phyloP scores from a whole-genome alignment of 2,888 invertebrate species.

The Lasioglossum villosulum region DNA sequence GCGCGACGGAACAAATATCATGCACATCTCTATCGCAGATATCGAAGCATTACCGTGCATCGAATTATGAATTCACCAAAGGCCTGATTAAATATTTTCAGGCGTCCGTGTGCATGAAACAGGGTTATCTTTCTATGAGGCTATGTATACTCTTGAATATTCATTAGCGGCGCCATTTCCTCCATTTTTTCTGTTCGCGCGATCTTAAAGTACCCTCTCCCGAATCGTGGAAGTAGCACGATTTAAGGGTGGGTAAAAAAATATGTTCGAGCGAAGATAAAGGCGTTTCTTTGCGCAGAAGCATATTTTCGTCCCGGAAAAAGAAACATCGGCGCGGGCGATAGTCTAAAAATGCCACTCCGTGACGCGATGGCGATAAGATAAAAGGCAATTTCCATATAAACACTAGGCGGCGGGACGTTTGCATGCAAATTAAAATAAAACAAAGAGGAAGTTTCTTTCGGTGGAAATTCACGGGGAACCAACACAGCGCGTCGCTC shows the following conservation, averaged over 20 bases:
- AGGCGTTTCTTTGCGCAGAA: slow-evolving; percentile 1
- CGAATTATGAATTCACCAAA: not conserved
- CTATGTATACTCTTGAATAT: not conserved
- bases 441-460: slow-evolving; percentile 28
- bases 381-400: slow-evolving; percentile 44
- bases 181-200: not conserved
- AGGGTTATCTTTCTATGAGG: not conserved
- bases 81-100: not conserved
- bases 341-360: slow-evolving; percentile 17
- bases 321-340: not conserved
- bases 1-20: not conserved
- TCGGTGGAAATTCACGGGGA: slow-evolving; percentile 19
- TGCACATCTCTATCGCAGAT: not conserved
- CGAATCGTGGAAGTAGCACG: not conserved
- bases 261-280: slow-evolving; percentile 1
- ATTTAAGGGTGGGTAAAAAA: not conserved
- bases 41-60: not conserved
- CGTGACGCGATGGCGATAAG: slow-evolving; percentile 45
- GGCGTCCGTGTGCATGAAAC: not conserved
- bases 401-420: slow-evolving; percentile 33
- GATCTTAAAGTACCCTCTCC: not conserved
- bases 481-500: not conserved
- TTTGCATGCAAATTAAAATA: slow-evolving; percentile 55
- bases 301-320: not conserved
- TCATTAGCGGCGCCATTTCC: not conserved